phyloP scores from a whole-genome alignment of 2,113 vertebrate genomes.

The Erpornis zantholeuca region DNA sequence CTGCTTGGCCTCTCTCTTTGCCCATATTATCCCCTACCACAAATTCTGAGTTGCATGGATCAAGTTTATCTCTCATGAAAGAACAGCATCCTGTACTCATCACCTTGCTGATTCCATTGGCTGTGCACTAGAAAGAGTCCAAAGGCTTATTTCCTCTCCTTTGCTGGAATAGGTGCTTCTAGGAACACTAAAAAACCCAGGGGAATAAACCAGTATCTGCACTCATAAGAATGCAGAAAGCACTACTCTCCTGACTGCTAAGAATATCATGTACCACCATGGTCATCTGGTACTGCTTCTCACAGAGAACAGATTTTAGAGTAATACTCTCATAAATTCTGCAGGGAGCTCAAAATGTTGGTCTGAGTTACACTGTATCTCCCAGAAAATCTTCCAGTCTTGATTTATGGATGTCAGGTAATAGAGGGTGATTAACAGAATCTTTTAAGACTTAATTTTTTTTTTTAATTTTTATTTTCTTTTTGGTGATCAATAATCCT shows the following conservation, averaged over 20 bases:
- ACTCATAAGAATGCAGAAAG: not conserved
- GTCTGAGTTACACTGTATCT: not conserved
- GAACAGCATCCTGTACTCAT: accelerated
- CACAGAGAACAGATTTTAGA: not conserved
- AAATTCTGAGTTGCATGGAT: not conserved
- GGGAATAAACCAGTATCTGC: not conserved
- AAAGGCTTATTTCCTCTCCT: not conserved
- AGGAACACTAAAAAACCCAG: not conserved
- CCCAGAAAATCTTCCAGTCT: not conserved
- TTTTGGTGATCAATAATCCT: not conserved
- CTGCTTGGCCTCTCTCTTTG: not conserved
- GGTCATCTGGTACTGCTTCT: not conserved
- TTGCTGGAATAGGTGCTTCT: not conserved
- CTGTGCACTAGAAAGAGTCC: not conserved
- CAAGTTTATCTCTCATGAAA: not conserved
- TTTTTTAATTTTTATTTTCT: not conserved
- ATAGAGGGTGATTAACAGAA: not conserved
- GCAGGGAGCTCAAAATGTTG: not conserved
- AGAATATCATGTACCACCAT: not conserved
- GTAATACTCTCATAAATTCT: not conserved
- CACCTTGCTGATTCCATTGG: not conserved
- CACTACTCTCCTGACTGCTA: not conserved
- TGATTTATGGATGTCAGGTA: not conserved
- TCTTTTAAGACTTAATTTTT: too few relatives aligned
- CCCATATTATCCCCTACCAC: not conserved